phyloP scores from a whole-genome alignment of 2,888 invertebrate species.

The Drosophila neoperkinsi region DNA sequence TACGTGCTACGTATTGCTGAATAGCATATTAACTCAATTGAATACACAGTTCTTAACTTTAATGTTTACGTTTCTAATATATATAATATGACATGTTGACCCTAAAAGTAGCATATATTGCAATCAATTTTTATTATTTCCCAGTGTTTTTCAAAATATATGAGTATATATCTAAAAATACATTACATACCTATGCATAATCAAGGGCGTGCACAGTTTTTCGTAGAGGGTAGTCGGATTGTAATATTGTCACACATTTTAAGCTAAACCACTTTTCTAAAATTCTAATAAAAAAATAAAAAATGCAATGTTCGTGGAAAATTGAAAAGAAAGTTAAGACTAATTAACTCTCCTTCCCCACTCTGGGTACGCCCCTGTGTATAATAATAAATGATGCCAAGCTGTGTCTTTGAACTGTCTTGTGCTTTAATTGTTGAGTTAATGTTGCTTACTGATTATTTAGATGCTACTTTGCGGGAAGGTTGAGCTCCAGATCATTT shows the following conservation, averaged over 20 bases:
- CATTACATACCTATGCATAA: neutral
- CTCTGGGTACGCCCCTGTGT: neutral
- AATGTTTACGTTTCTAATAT: neutral
- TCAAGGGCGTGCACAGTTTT: neutral
- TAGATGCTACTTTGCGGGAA: constrained; percentile 16
- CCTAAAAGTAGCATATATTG: neutral
- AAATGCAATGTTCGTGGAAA: neutral
- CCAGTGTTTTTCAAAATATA: too few species aligned
- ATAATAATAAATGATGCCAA: constrained; percentile 32
- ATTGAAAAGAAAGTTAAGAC: neutral
- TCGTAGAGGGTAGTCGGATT: neutral
- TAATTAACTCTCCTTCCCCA: neutral
- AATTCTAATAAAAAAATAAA: neutral
- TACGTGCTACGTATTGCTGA: too few species aligned
- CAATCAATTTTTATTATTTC: neutral
- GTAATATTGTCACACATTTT: neutral
- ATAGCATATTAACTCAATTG: neutral
- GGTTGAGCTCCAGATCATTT: constrained; percentile 40
- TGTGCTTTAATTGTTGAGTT: constrained; percentile 31
- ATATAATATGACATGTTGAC: neutral
- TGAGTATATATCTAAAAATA: neutral
- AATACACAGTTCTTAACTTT: neutral
- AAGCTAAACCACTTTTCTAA: neutral
- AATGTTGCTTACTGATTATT: constrained; percentile 6
- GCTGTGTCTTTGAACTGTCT: constrained; percentile 60